These are phyloP conservation scores for Cyclargus thomasi DNA, from an alignment of 1,140 invertebrate species.

Conservation along the genomic window DNA sequence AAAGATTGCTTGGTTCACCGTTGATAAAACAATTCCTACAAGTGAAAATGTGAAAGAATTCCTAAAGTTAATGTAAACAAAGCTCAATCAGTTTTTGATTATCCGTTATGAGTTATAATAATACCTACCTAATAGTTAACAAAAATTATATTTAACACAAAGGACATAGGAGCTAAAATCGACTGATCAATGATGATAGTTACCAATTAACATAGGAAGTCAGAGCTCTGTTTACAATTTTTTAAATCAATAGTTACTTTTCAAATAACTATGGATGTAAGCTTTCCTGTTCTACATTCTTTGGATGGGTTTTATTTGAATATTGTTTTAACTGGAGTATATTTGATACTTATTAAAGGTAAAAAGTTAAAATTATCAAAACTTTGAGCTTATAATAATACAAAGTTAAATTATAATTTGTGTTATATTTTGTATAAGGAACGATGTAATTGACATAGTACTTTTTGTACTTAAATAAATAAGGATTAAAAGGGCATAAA, in stretches of 20 bases:
- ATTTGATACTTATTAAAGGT: too few species aligned
- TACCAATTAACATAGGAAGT: slow-evolving; percentile 13
- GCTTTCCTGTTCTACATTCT: not conserved
- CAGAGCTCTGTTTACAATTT: not conserved
- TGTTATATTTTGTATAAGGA: too few species aligned
- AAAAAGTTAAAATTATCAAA: too few species aligned
- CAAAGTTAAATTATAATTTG: too few species aligned
- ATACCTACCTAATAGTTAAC: not conserved
- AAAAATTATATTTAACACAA: not conserved
- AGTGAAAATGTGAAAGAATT: not conserved
- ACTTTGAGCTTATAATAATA: too few species aligned
- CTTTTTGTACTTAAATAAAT: too few species aligned
- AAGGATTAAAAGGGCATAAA: too few species aligned
- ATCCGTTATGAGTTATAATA: not conserved
- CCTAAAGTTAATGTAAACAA: not conserved
- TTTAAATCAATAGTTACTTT: slow-evolving; percentile 14
- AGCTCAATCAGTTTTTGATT: slow-evolving; percentile 4
- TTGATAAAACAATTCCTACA: too few species aligned
- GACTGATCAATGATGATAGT: too few species aligned
- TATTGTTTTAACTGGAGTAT: too few species aligned
- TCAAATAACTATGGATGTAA: not conserved
- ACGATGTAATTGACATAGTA: too few species aligned
- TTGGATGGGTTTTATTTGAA: not conserved
- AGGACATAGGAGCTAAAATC: not conserved
- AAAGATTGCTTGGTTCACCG: too few species aligned